Evolutionary conservation across 1,140 invertebrate genomes (phyloP).

Genomic region (Neodiprion pinetum): DNA sequence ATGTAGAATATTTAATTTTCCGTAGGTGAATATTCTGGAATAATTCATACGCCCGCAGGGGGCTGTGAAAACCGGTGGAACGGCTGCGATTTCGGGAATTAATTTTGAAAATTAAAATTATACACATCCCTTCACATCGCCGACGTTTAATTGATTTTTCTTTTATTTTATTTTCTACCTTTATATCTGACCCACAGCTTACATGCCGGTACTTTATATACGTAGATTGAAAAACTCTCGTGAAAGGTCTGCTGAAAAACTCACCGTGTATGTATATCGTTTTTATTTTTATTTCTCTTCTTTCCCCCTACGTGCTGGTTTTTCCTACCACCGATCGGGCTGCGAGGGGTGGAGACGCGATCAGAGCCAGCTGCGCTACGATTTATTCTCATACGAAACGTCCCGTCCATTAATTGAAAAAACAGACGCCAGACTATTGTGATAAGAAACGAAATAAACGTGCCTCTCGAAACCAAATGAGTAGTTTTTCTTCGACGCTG

Average conservation of each 20-base stretch:
- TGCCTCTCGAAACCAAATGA: too few relatives aligned
- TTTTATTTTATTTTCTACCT: too few relatives aligned
- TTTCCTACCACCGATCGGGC: background rate
- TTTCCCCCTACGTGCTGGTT: background rate
- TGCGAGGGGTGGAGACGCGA: background rate
- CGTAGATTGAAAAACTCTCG: too few relatives aligned
- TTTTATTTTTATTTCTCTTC: background rate
- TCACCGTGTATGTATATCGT: background rate
- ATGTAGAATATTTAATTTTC: too few relatives aligned
- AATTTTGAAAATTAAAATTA: background rate
- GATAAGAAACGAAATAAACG: background rate
- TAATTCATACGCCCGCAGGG: too few relatives aligned
- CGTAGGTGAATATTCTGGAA: too few relatives aligned
- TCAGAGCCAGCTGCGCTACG: slow-evolving; percentile 1
- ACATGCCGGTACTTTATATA: too few relatives aligned
- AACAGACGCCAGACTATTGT: background rate
- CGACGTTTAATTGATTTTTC: too few relatives aligned
- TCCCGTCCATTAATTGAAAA: background rate
- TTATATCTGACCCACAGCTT: too few relatives aligned
- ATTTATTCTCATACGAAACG: slow-evolving; percentile 3
- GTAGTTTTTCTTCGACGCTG: too few relatives aligned
- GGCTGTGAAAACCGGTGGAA: too few relatives aligned
- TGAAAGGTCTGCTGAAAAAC: background rate
- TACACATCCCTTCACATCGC: too few relatives aligned
- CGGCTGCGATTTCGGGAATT: background rate